Conservation (phyloP, 2,797 vertebrate genomes). For the Lateolabrax maculatus region DNA sequence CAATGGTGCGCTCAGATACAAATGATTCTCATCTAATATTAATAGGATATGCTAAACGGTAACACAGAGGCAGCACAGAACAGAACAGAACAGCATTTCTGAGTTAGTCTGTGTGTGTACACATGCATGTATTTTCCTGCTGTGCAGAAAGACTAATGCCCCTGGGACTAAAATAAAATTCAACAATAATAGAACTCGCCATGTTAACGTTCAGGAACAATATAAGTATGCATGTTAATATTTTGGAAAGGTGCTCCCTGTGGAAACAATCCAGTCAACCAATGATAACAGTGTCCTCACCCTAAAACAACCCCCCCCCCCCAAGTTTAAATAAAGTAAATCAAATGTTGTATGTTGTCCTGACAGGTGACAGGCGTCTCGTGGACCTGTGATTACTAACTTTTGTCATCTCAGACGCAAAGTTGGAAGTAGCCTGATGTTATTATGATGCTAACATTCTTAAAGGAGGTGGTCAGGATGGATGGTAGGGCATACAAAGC, state of each 20-base stretch:
- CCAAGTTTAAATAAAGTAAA: not conserved
- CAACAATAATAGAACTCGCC: conserved; percentile 37
- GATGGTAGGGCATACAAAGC: not conserved
- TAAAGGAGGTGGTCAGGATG: not conserved
- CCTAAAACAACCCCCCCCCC: not conserved
- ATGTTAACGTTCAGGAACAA: conserved; percentile 34
- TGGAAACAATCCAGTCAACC: conserved; percentile 17
- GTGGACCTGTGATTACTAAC: not conserved
- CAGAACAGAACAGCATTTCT: conserved; percentile 38
- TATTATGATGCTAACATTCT: not conserved
- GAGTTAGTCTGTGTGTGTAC: conserved; percentile 41
- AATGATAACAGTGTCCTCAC: not conserved
- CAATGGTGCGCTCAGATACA: conserved; percentile 78
- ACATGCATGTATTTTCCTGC: conserved; percentile 32
- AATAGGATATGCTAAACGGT: conserved; percentile 82
- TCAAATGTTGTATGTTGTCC: not conserved
- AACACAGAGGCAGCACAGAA: conserved; percentile 60
- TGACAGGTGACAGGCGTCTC: not conserved
- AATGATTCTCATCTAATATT: conserved; percentile 87
- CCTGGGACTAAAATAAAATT: conserved; percentile 45
- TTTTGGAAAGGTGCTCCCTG: conserved; percentile 25
- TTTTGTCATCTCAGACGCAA: not conserved
- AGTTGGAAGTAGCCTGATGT: not conserved
- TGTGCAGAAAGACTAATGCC: conserved; percentile 30
- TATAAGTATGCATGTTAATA: conserved; percentile 29